Percentiles rank a stretch among this genome's conserved stretches.
phyloP scores from a whole-genome alignment of 2,888 invertebrate species.

The Melipona beecheii region DNA sequence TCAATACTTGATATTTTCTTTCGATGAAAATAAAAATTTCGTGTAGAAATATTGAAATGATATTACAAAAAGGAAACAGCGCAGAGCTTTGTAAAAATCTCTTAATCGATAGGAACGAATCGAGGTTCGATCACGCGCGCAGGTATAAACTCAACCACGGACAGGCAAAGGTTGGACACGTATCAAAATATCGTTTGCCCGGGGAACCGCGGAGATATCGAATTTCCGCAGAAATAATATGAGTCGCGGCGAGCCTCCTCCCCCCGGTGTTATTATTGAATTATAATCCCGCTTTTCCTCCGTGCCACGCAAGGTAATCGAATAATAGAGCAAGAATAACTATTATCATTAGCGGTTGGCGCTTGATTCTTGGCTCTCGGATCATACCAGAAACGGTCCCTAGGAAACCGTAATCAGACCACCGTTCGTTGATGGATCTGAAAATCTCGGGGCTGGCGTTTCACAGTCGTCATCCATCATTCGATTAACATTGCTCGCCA shows the following conservation, averaged over 20 bases:
- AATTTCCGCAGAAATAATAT: conserved; percentile 59
- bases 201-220: conserved; percentile 57
- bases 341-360: conserved; percentile 27
- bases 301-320: conserved; percentile 27
- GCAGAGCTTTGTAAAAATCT: neutral
- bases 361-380: too few species aligned
- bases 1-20: too few species aligned
- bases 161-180: neutral
- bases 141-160: neutral
- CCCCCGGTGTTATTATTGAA: conserved; percentile 54
- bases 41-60: too few species aligned
- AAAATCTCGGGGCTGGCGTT: neutral
- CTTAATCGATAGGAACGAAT: conserved; percentile 21
- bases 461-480: conserved; percentile 1
- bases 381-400: too few species aligned
- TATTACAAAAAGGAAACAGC: neutral
- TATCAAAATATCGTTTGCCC: conserved; percentile 54
- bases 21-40: too few species aligned
- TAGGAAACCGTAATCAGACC: neutral
- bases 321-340: conserved; percentile 53
- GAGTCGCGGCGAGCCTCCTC: conserved; percentile 1
- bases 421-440: neutral
- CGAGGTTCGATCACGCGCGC: neutral
- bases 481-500: neutral
- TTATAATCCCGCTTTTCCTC: conserved; percentile 57